phyloP scores from a whole-genome alignment of 2,797 vertebrate species.

The Gila robusta region DNA sequence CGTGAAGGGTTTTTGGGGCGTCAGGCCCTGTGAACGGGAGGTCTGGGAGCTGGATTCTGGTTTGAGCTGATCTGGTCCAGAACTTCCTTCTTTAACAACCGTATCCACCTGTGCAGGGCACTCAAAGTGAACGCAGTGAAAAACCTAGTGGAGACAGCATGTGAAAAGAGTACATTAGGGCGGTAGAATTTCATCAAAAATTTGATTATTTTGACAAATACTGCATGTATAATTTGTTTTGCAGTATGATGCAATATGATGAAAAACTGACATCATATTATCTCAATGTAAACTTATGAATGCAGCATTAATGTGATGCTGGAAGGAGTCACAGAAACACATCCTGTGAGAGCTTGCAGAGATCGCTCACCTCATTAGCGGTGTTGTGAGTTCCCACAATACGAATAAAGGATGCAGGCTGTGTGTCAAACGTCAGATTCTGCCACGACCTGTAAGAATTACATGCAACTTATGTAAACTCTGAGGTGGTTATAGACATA shows the following conservation, averaged over 20 bases:
- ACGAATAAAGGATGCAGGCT: conserved; percentile 93
- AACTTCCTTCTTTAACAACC: conserved; percentile 83
- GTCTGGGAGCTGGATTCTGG: conserved; percentile 32
- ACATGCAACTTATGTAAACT: neutral
- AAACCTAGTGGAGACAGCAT: conserved; percentile 81
- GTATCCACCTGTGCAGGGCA: conserved; percentile 88
- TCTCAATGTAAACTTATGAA: neutral
- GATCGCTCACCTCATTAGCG: conserved; percentile 90
- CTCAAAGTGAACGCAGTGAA: conserved; percentile 98
- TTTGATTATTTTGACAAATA: neutral
- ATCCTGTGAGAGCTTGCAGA: neutral
- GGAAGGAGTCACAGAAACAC: neutral
- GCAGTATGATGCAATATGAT: neutral
- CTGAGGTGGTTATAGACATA: neutral
- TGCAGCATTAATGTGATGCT: neutral
- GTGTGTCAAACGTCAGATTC: conserved; percentile 89
- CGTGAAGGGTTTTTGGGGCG: conserved; percentile 31
- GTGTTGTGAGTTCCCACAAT: conserved; percentile 98
- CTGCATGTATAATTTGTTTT: neutral
- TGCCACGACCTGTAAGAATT: conserved; percentile 90
- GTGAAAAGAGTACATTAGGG: neutral
- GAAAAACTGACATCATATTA: neutral
- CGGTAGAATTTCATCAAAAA: neutral
- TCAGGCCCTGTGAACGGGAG: conserved; percentile 37
- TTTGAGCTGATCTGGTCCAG: conserved; percentile 70